A percentile compares a stretch with the other conserved stretches of the same genome.
These are phyloP conservation scores for Hypomecis atomaria DNA, from an alignment of 2,888 invertebrate species.

Conservation along the genomic window DNA sequence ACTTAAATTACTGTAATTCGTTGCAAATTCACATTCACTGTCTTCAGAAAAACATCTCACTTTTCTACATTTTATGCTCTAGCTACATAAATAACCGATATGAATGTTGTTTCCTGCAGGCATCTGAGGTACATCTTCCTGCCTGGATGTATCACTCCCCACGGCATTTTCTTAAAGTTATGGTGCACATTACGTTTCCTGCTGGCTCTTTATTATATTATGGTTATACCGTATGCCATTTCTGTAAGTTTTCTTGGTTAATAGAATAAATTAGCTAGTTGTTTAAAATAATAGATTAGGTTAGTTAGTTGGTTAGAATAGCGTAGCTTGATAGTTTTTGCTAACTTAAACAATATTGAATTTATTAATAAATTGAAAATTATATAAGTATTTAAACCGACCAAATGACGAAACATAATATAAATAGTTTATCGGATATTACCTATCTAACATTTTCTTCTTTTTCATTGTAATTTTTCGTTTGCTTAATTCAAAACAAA, in stretches of 20 bases:
- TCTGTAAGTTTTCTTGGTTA: constrained; percentile 62
- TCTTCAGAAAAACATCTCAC: background rate
- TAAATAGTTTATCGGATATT: too few relatives aligned
- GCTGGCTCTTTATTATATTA: constrained; percentile 65
- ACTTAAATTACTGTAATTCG: too few relatives aligned
- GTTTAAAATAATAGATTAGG: too few relatives aligned
- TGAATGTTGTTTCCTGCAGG: constrained; percentile 47
- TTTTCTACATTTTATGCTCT: background rate
- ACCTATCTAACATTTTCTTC: too few relatives aligned
- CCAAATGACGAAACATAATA: too few relatives aligned
- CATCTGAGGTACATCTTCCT: constrained; percentile 70
- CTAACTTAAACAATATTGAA: background rate
- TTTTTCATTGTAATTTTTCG: too few relatives aligned
- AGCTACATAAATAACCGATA: constrained; percentile 6
- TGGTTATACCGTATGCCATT: constrained; percentile 70
- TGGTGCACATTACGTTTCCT: constrained; percentile 72
- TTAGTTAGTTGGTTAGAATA: too few relatives aligned
- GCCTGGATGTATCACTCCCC: constrained; percentile 74
- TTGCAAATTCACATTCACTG: too few relatives aligned
- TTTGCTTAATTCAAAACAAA: too few relatives aligned
- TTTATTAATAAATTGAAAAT: background rate
- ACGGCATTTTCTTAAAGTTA: constrained; percentile 74
- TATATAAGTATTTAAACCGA: too few relatives aligned
- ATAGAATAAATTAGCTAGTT: background rate
- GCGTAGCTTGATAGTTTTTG: too few relatives aligned